Conservation (phyloP, 2,797 vertebrate genomes). For the Clarias platycephalus region DNA sequence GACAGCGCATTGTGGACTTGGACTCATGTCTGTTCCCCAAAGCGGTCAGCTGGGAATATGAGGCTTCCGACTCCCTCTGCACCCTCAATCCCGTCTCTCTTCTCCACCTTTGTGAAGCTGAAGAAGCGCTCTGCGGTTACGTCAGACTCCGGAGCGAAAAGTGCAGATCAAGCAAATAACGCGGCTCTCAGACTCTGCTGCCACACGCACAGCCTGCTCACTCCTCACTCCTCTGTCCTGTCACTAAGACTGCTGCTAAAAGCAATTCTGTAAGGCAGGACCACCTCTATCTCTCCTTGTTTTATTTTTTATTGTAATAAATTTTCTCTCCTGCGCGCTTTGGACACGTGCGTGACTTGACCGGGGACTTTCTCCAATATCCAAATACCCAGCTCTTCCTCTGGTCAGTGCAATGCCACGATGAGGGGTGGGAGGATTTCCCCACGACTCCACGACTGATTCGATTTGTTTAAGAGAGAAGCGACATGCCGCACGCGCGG, state of each 20-base stretch:
- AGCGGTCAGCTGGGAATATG: background rate
- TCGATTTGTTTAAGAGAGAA: background rate
- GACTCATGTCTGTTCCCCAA: conserved; percentile 51
- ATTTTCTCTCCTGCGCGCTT: background rate
- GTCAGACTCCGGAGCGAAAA: conserved; percentile 71
- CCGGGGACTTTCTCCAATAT: background rate
- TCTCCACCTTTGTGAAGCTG: conserved; percentile 70
- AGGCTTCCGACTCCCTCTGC: conserved; percentile 47
- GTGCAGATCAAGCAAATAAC: conserved; percentile 76
- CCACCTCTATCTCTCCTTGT: background rate
- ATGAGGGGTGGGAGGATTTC: conserved; percentile 66
- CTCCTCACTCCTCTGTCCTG: conserved; percentile 69
- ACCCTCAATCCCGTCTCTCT: conserved; percentile 56
- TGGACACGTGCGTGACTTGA: background rate
- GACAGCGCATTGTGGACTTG: conserved; percentile 60
- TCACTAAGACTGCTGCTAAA: conserved; percentile 62
- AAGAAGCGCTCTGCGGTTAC: conserved; percentile 73
- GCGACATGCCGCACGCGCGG: conserved; percentile 81
- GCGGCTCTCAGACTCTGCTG: conserved; percentile 71
- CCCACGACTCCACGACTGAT: conserved; percentile 49
- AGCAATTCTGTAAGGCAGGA: conserved; percentile 39
- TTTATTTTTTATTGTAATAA: too few relatives aligned
- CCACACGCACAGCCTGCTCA: conserved; percentile 71
- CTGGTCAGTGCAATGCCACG: conserved; percentile 58
- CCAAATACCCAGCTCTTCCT: background rate